phyloP scores from a whole-genome alignment of 1,140 invertebrate species.

The Tetragonula clypearis region DNA sequence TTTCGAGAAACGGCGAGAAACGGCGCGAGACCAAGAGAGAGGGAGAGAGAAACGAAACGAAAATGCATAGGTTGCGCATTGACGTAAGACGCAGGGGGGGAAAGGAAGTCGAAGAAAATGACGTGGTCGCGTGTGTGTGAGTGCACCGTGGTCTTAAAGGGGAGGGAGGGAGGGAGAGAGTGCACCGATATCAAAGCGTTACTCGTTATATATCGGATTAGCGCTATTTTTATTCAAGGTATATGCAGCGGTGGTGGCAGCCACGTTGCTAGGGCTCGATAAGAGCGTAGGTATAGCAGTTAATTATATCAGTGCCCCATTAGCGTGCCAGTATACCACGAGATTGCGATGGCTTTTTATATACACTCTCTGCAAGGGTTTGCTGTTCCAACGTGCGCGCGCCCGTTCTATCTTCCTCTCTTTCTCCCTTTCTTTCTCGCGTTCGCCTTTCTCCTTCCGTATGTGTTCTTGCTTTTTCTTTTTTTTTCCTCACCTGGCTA shows the following conservation, averaged over 20 bases:
- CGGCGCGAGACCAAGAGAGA: neutral
- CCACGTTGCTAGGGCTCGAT: constrained; percentile 56
- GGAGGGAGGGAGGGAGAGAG: neutral
- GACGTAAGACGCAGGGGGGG: constrained; percentile 38
- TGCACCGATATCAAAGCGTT: constrained; percentile 28
- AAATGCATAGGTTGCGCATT: constrained; percentile 46
- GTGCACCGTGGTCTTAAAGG: constrained; percentile 5
- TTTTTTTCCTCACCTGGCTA: constrained; percentile 56
- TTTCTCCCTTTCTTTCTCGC: neutral
- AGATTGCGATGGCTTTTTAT: constrained; percentile 70
- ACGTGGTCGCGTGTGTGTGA: constrained; percentile 46
- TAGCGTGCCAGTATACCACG: constrained; percentile 69
- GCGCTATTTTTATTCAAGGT: constrained; percentile 63
- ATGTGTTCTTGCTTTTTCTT: constrained; percentile 28
- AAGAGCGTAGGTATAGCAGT: constrained; percentile 65
- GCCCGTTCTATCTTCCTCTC: neutral
- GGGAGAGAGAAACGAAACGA: neutral
- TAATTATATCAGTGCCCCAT: constrained; percentile 72
- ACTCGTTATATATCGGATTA: constrained; percentile 46
- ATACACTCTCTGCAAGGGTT: constrained; percentile 47
- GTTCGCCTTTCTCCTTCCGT: neutral
- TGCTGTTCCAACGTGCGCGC: constrained; percentile 10
- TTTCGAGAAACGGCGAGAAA: neutral
- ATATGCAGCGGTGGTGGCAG: constrained; percentile 31
- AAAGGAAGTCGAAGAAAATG: constrained; percentile 49